Conservation (phyloP, 2,797 vertebrate genomes). For the Tragopan temminckii region DNA sequence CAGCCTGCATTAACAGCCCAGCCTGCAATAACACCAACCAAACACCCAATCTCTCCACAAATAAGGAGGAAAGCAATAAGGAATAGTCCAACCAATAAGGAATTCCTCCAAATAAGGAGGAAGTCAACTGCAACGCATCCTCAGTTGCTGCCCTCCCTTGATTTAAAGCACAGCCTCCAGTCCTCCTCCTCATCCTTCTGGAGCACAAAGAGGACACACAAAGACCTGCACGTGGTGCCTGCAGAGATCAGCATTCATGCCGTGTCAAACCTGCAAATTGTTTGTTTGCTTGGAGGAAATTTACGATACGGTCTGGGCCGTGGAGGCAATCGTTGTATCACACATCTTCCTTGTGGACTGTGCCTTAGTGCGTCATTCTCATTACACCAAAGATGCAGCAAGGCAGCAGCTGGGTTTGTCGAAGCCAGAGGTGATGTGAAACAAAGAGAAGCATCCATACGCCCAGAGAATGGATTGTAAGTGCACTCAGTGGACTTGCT, state of each 20-base stretch:
- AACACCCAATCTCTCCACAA: rapidly evolving
- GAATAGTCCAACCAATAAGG: too few relatives aligned
- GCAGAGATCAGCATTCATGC: background rate
- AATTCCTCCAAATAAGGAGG: rapidly evolving
- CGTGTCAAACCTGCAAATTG: background rate
- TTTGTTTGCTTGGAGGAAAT: background rate
- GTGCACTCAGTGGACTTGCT: background rate
- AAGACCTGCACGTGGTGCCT: background rate
- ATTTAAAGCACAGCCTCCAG: background rate
- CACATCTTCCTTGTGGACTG: background rate
- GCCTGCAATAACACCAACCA: background rate
- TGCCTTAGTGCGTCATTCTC: background rate
- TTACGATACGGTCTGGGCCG: background rate
- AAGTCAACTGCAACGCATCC: background rate
- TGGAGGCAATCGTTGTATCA: background rate
- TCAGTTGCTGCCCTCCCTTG: background rate
- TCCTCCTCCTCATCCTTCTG: background rate
- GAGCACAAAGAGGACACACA: background rate
- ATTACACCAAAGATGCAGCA: background rate
- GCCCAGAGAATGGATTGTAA: rapidly evolving
- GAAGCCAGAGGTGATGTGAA: background rate
- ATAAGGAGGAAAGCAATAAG: background rate
- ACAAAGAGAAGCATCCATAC: background rate
- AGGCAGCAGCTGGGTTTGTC: rapidly evolving
- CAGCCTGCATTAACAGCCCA: background rate